Conservation (phyloP, 2,888 invertebrate species). For the Dromius quadrimaculatus region DNA sequence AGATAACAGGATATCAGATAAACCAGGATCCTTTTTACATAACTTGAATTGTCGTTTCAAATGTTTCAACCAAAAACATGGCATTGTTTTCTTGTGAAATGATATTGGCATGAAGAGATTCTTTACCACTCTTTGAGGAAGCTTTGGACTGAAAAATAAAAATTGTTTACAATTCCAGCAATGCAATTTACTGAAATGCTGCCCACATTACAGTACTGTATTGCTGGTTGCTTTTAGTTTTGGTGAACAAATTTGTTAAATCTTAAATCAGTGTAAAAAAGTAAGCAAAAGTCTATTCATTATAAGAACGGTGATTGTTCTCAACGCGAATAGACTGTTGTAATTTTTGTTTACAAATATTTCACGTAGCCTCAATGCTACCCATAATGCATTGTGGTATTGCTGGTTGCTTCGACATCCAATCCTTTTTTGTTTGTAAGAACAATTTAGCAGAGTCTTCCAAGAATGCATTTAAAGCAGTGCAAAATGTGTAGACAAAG, state of each 20-base stretch:
- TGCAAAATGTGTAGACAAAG: slow-evolving; percentile 39
- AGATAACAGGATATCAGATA: slow-evolving; percentile 65
- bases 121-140: slow-evolving; percentile 16
- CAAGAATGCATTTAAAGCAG: background rate
- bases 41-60: slow-evolving; percentile 74
- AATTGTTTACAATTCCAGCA: background rate
- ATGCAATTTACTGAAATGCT: no score
- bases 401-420: background rate
- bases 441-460: background rate
- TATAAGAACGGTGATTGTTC: no score
- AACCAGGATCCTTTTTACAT: slow-evolving; percentile 72
- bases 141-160: slow-evolving; percentile 28
- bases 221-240: slow-evolving; percentile 3
- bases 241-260: background rate
- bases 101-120: slow-evolving; percentile 30
- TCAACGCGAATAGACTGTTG: no score
- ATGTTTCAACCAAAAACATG: slow-evolving; percentile 72
- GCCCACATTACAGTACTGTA: background rate
- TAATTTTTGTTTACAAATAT: no score
- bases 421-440: background rate
- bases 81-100: slow-evolving; percentile 61
- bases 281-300: no score
- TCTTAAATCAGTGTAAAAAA: no score
- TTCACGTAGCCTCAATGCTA: no score
- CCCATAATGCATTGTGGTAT: background rate